These are phyloP conservation scores for Atta texana DNA, from an alignment of 1,140 invertebrate genomes.

Conservation along the genomic window DNA sequence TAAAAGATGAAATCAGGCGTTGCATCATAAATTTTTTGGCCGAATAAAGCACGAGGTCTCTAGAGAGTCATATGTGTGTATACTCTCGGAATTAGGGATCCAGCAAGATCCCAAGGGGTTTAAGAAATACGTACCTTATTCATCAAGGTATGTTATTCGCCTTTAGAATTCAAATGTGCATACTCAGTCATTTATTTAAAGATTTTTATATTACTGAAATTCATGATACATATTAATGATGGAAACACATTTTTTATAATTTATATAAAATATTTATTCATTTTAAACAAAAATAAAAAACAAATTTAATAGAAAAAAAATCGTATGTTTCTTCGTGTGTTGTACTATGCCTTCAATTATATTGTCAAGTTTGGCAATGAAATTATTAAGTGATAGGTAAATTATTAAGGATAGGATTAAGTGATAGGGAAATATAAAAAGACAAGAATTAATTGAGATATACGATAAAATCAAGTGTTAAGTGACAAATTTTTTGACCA, in stretches of 20 bases:
- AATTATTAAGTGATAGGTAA: constrained; percentile 1
- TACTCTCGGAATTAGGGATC: constrained; percentile 52
- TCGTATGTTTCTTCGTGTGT: no score
- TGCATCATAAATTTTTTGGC: constrained; percentile 36
- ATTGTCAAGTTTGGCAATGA: neutral
- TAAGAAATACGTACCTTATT: constrained; percentile 52
- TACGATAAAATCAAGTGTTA: constrained; percentile 12
- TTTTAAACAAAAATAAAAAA: neutral
- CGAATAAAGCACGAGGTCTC: constrained; percentile 40
- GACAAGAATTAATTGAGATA: neutral
- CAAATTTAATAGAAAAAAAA: neutral
- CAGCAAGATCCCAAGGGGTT: constrained; percentile 26
- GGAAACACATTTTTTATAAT: no score
- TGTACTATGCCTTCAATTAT: no score
- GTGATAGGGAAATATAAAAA: neutral
- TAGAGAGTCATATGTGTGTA: constrained; percentile 49
- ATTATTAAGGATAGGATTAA: no score
- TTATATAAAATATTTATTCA: no score
- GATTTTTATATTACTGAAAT: constrained; percentile 12
- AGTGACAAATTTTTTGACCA: constrained; percentile 25
- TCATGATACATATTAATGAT: neutral
- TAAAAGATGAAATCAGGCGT: constrained; percentile 35
- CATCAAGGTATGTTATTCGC: constrained; percentile 28
- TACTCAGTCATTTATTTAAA: constrained; percentile 6
- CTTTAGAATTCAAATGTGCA: constrained; percentile 39